Percentiles rank a stretch among this genome's conserved stretches.
phyloP scores from a whole-genome alignment of 2,113 vertebrate species.

The Pelusios castaneus region DNA sequence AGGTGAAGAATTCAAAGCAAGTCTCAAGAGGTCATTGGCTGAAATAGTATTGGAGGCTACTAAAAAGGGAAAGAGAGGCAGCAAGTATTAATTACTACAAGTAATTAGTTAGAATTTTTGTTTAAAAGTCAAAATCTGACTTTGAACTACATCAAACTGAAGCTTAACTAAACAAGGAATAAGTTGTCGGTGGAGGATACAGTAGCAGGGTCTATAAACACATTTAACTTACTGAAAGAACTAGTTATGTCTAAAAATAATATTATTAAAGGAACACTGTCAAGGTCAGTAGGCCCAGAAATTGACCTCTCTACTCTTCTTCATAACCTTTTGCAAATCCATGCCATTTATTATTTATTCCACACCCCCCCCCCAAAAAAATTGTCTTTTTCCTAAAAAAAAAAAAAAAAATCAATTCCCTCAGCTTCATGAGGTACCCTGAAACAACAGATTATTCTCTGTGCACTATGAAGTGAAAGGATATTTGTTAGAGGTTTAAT shows the following conservation, averaged over 20 bases:
- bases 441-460: not conserved
- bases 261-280: constrained; percentile 8
- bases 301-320: not conserved
- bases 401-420: not conserved
- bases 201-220: not conserved
- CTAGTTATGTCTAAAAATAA: not conserved
- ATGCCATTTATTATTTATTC: not conserved
- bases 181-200: not conserved
- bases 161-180: not conserved
- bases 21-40: not conserved
- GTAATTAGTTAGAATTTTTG: not conserved
- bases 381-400: not conserved
- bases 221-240: not conserved
- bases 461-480: not conserved
- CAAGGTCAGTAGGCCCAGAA: not conserved
- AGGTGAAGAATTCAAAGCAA: not conserved
- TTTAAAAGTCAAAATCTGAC: not conserved
- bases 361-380: not conserved
- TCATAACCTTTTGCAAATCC: not conserved
- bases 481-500: not conserved
- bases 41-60: not conserved
- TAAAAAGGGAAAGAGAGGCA: not conserved
- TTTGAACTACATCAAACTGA: not conserved
- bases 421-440: not conserved
- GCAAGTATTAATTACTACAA: not conserved